Evolutionary conservation across 2,888 invertebrate genomes (phyloP).

Genomic region (Lymantria dispar): DNA sequence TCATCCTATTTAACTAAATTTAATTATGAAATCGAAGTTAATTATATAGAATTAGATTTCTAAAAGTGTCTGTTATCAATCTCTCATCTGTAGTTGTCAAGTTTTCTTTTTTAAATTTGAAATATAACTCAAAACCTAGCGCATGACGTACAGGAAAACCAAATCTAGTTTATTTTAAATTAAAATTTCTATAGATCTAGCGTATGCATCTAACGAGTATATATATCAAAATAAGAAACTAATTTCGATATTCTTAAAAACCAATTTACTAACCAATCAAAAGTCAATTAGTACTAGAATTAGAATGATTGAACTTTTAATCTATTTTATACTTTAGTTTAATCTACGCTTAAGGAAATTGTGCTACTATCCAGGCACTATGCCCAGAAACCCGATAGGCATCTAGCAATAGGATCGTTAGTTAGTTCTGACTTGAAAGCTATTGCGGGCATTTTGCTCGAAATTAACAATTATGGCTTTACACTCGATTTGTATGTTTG

Average conservation of each 20-base stretch:
- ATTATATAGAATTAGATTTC: too few species aligned
- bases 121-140: too few species aligned
- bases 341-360: slow-evolving; percentile 18
- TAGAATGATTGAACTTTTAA: background rate
- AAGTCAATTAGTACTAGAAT: background rate
- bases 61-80: too few species aligned
- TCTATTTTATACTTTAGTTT: background rate
- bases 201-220: background rate
- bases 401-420: slow-evolving; percentile 78
- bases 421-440: slow-evolving; percentile 70
- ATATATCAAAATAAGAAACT: background rate
- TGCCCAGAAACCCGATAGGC: slow-evolving; percentile 77
- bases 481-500: slow-evolving; percentile 69
- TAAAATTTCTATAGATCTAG: background rate
- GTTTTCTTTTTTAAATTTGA: too few species aligned
- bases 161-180: background rate
- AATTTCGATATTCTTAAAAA: background rate
- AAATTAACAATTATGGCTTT: slow-evolving; percentile 78
- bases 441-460: slow-evolving; percentile 73
- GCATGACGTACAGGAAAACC: too few species aligned
- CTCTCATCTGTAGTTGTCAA: too few species aligned
- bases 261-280: background rate
- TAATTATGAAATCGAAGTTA: too few species aligned
- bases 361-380: slow-evolving; percentile 39
- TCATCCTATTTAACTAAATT: too few species aligned